Conservation (phyloP, 2,113 vertebrate species). For the Pomatostomus ruficeps region DNA sequence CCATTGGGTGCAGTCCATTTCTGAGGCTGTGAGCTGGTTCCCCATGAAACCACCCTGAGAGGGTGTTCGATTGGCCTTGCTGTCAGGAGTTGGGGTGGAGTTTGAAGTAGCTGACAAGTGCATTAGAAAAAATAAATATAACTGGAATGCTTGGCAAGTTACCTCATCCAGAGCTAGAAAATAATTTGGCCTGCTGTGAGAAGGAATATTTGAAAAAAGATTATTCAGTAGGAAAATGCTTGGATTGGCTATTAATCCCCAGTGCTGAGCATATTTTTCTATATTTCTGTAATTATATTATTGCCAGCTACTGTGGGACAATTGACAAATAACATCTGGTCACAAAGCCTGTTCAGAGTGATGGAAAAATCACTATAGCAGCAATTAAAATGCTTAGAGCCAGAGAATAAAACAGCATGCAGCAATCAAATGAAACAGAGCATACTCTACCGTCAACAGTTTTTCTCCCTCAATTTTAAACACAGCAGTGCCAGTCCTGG, state of each 20-base stretch:
- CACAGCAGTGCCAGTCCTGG: not conserved
- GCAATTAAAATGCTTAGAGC: constrained; percentile 12
- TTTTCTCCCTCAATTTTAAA: not conserved
- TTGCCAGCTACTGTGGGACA: constrained; percentile 45
- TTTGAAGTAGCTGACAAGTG: constrained; percentile 46
- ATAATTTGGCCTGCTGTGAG: not conserved
- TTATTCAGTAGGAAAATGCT: constrained; percentile 30
- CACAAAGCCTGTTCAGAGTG: not conserved
- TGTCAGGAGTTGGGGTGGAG: constrained; percentile 34
- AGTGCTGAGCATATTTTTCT: not conserved
- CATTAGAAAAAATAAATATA: constrained; percentile 62
- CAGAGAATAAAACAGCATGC: not conserved
- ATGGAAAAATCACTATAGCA: not conserved
- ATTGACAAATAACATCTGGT: constrained; percentile 59
- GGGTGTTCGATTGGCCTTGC: not conserved
- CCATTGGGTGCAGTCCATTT: constrained; percentile 58
- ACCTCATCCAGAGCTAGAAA: constrained; percentile 44
- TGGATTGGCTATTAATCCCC: constrained; percentile 10
- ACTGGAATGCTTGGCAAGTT: constrained; percentile 47
- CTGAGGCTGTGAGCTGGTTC: constrained; percentile 2
- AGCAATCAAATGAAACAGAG: not conserved
- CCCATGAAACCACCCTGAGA: constrained; percentile 17
- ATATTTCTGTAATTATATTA: constrained; percentile 18
- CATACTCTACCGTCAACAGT: not conserved
- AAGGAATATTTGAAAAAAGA: constrained; percentile 31